These are phyloP conservation scores for Melanocharis versteri DNA, from an alignment of 2,113 vertebrate species.

Conservation along the genomic window DNA sequence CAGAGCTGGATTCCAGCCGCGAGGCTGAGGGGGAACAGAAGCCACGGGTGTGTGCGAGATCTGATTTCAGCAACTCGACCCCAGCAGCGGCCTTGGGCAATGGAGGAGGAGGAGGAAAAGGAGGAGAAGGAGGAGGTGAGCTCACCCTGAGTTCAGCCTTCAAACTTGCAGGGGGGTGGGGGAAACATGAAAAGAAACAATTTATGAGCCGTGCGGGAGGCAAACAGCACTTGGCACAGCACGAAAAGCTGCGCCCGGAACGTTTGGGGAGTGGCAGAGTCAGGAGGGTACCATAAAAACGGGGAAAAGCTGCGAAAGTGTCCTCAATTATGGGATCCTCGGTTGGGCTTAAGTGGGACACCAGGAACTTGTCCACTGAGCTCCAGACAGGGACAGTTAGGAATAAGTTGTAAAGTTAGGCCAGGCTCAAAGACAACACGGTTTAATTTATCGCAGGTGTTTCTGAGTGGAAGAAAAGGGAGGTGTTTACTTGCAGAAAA, in stretches of 20 bases:
- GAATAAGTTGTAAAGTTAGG: not conserved
- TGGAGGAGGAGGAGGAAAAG: not conserved
- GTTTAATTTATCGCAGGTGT: not conserved
- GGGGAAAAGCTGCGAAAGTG: not conserved
- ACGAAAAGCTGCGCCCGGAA: not conserved
- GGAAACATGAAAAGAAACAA: not conserved
- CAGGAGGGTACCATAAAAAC: not conserved
- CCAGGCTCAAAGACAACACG: not conserved
- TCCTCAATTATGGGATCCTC: fast-evolving
- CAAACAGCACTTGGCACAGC: not conserved
- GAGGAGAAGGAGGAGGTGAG: not conserved
- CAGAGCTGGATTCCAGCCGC: not conserved
- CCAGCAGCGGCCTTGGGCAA: not conserved
- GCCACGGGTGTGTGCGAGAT: not conserved
- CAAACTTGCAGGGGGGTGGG: not conserved
- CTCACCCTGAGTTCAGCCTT: not conserved
- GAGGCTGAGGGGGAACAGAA: not conserved
- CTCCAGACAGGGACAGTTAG: not conserved
- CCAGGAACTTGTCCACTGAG: not conserved
- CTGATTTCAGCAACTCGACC: not conserved
- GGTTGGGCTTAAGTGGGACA: not conserved
- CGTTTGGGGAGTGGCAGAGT: not conserved
- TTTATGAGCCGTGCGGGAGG: not conserved
- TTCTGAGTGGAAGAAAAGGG: not conserved
- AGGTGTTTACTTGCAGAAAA: not conserved